Evolutionary conservation across 2,888 invertebrate species (phyloP), one percentile per base, ranked within the genome.

Genomic region (Caenorhabditis drosophilae): DNA sequence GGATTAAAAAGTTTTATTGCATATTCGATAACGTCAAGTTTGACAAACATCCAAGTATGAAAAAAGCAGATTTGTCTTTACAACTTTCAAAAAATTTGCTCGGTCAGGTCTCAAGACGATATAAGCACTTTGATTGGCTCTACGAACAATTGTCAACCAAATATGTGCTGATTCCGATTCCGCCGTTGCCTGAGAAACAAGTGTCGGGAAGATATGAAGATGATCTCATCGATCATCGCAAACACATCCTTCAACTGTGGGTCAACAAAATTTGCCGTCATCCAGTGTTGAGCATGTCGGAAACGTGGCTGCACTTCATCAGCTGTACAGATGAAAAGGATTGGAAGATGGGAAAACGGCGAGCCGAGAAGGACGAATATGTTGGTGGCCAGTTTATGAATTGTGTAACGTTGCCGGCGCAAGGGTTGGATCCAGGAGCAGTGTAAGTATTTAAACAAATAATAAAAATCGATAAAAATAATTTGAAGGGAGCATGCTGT

Each of bases 41-140:
- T 89, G 85, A 86, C 86, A 80, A 70, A 63, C 38, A 78, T 82
- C 50, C 81, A 82, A 64, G 75, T 73, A 46, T 31, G 42, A 16
- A 20, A 36, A 23, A 23, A 11, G 11, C n/a, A 1, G 22, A 22
- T 12, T 31, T 31, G 6, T 12, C n/a, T 4, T 36, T 9, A n/a
- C 9, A 25, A 18, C 4, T 23, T 23, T 20, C 42, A 42, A 27
- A 27, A 46, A 6, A 9, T 12, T 3, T 11, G 26, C 12, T 42
- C 23, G 91, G 93, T 77, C 92, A 93, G 87, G 96, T 87, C 22
- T 85, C 85, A 66, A 88, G 97, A 71, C 88, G 97, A 76, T 97
- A 96, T 86, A 98, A 98, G 85, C 97, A 97, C 85, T 98, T 98
- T 85, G 97, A 98, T 87, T 98, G 98, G 98, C 86, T 98, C 52